Evolutionary conservation across 2,113 vertebrate genomes (phyloP).

Genomic region (Phalacrocorax brasilianus): DNA sequence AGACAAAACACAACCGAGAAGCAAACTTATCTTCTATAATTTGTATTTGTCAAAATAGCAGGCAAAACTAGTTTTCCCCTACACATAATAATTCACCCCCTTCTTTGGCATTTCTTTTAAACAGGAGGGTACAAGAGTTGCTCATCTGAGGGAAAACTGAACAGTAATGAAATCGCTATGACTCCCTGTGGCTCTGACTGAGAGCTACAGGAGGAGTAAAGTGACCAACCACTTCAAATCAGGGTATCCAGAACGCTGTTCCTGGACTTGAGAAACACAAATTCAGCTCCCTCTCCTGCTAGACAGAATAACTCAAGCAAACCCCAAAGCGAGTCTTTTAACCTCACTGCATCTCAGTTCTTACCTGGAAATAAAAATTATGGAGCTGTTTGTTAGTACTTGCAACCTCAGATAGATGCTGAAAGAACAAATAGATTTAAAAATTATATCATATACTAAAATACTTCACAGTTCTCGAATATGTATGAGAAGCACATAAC

Average conservation of each 20-base stretch:
- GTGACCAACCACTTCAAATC: rapidly evolving
- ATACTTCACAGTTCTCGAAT: no score
- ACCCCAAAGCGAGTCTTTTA: neutral
- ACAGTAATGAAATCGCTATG: rapidly evolving
- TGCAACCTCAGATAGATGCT: neutral
- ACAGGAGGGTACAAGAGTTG: neutral
- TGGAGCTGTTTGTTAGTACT: neutral
- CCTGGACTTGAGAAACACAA: neutral
- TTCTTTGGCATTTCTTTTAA: neutral
- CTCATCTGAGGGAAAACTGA: neutral
- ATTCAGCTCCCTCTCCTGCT: neutral
- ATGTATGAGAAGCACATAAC: neutral
- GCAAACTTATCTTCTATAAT: neutral
- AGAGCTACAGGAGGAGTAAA: neutral
- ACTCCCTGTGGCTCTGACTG: neutral
- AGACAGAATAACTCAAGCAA: neutral
- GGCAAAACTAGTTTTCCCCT: neutral
- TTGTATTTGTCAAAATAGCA: neutral
- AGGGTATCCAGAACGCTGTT: neutral
- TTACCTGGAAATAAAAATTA: neutral
- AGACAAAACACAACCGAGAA: neutral
- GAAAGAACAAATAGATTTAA: neutral
- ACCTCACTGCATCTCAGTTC: neutral
- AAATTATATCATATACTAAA: neutral
- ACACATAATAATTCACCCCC: neutral